Evolutionary conservation across 2,113 vertebrate species (phyloP).

Genomic region (Scolopax mira): DNA sequence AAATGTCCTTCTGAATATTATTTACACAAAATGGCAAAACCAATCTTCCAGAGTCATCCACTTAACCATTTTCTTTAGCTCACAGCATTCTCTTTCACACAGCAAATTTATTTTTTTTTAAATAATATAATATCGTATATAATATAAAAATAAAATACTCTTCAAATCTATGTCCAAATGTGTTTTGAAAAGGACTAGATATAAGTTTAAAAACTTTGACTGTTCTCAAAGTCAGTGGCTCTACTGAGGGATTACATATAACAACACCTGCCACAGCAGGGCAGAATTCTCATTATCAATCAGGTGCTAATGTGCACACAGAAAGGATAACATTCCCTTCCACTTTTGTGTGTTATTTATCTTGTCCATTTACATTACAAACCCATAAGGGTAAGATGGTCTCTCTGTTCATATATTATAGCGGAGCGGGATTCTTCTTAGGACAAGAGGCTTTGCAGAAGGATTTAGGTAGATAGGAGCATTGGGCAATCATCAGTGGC

Average conservation of each 20-base stretch:
- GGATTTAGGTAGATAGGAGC: not conserved
- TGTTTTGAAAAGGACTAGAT: not conserved
- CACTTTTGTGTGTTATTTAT: not conserved
- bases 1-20: not conserved
- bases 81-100: not conserved
- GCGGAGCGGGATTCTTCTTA: not conserved
- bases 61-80: not conserved
- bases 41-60: not conserved
- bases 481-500: not conserved
- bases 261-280: not conserved
- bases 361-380: not conserved
- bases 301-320: not conserved
- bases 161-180: not conserved
- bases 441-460: not conserved
- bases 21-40: not conserved
- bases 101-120: not conserved
- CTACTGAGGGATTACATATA: not conserved
- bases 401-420: not conserved
- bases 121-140: not conserved
- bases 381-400: rapidly evolving
- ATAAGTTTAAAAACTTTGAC: not conserved
- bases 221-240: not conserved
- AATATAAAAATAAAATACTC: not conserved
- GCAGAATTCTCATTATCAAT: not conserved
- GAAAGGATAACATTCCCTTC: not conserved